Percentiles rank a stretch among this genome's conserved stretches.
Conservation (phyloP, 2,888 invertebrate species). For the Mimas tiliae region DNA sequence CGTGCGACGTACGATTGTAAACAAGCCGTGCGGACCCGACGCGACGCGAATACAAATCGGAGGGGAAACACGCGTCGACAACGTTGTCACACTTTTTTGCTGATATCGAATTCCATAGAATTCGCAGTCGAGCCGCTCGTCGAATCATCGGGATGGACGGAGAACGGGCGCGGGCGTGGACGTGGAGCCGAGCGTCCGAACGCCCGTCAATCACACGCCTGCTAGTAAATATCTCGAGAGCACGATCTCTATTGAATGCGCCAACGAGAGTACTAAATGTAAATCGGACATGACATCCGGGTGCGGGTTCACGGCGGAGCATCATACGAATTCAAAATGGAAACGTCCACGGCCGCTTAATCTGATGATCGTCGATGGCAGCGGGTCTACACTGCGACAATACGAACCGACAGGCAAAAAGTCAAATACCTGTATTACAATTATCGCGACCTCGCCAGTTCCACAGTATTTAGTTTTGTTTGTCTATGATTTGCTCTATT, state of each 20-base stretch:
- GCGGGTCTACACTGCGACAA: conserved; percentile 68
- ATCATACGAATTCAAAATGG: conserved; percentile 71
- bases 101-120: conserved; percentile 48
- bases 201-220: conserved; percentile 59
- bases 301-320: conserved; percentile 73
- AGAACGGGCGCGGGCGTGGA: conserved; percentile 3
- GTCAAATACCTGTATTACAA: conserved; percentile 52
- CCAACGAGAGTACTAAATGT: conserved; percentile 67
- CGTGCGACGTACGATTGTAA: conserved; percentile 56
- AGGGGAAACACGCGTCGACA: conserved; percentile 67
- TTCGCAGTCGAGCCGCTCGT: conserved; percentile 16
- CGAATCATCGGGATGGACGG: conserved; percentile 38
- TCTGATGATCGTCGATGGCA: conserved; percentile 78
- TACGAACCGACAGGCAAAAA: conserved; percentile 52
- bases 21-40: conserved; percentile 50
- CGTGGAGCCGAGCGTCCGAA: neutral
- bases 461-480: conserved; percentile 44
- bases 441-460: conserved; percentile 39
- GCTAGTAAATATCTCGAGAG: conserved; percentile 50
- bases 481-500: conserved; percentile 14
- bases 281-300: conserved; percentile 79
- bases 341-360: conserved; percentile 75
- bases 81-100: conserved; percentile 54
- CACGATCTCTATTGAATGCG: conserved; percentile 65
- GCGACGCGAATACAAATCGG: conserved; percentile 66